Evolutionary conservation across 2,113 vertebrate species (phyloP).

Genomic region (rat (Rattus norvegicus)): GRCr8 NC_086038.1:37414501-37415000

Average conservation of each 20-base stretch:
- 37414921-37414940: background rate
- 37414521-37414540: background rate
- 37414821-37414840: background rate
- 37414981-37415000: background rate
- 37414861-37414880: background rate
- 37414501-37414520: background rate
- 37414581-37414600: background rate
- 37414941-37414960: background rate
- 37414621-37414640: background rate
- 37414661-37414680: background rate
- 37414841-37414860: background rate
- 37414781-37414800: background rate
- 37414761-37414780: background rate
- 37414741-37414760: background rate
- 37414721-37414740: background rate
- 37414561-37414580: background rate
- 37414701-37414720: background rate
- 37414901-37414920: background rate
- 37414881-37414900: background rate
- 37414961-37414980: background rate
- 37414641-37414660: background rate
- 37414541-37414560: background rate
- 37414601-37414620: background rate
- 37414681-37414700: background rate
- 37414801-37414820: background rate